phyloP scores from a whole-genome alignment of 2,888 invertebrate species.

The Geotrupes spiniger region DNA sequence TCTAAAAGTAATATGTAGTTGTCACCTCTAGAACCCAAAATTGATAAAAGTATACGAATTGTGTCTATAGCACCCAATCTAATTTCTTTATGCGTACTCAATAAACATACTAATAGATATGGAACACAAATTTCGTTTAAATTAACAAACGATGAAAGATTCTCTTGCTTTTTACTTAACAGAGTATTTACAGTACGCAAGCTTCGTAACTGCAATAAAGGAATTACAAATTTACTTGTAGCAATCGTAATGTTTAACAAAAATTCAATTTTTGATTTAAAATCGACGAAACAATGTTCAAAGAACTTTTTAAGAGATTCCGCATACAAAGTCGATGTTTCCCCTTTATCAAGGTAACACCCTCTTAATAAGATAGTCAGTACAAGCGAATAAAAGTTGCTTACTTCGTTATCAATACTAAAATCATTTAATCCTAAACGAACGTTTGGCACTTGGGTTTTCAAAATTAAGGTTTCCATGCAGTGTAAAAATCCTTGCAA shows the following conservation, averaged over 20 bases:
- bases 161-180: slow-evolving; percentile 28
- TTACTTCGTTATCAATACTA: slow-evolving; percentile 44
- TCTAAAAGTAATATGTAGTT: slow-evolving; percentile 52
- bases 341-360: slow-evolving; percentile 48
- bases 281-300: slow-evolving; percentile 48
- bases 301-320: slow-evolving; percentile 51
- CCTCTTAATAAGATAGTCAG: slow-evolving; percentile 55
- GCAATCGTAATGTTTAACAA: slow-evolving; percentile 56
- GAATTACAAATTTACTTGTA: slow-evolving; percentile 29
- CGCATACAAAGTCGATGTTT: slow-evolving; percentile 14
- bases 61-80: slow-evolving; percentile 58
- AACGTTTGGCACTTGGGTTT: slow-evolving; percentile 46
- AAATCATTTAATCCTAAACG: slow-evolving; percentile 51
- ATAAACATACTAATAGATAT: slow-evolving; percentile 58
- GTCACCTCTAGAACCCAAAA: slow-evolving; percentile 40
- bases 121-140: slow-evolving; percentile 50
- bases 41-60: slow-evolving; percentile 47
- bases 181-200: slow-evolving; percentile 38
- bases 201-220: slow-evolving; percentile 55
- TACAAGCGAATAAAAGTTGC: slow-evolving; percentile 49
- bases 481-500: slow-evolving; percentile 58
- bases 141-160: slow-evolving; percentile 44
- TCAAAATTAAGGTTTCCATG: slow-evolving; percentile 52
- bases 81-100: slow-evolving; percentile 55
- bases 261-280: slow-evolving; percentile 55